These are phyloP conservation scores for Pipa parva DNA, from an alignment of 2,113 vertebrate genomes.

Conservation along the genomic window DNA sequence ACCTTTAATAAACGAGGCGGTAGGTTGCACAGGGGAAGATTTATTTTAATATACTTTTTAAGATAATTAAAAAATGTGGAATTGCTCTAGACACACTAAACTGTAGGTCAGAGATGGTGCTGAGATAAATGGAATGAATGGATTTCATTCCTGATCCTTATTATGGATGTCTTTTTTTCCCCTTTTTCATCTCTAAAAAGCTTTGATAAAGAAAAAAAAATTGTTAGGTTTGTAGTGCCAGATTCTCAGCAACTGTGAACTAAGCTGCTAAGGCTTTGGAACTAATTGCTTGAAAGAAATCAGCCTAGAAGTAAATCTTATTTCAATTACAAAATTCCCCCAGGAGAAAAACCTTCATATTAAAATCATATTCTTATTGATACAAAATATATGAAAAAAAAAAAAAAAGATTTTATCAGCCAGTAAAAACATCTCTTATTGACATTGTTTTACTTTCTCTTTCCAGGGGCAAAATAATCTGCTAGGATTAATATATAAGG, in stretches of 20 bases:
- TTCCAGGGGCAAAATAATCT: background rate
- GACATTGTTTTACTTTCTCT: constrained; percentile 5
- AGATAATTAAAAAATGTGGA: constrained; percentile 19
- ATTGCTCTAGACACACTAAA: constrained; percentile 6
- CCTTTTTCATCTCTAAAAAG: constrained; percentile 4
- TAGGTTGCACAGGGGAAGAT: constrained; percentile 2
- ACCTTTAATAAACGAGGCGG: background rate
- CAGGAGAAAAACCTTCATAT: constrained; percentile 23
- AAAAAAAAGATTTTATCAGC: constrained; percentile 34
- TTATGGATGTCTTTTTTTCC: constrained; percentile 18
- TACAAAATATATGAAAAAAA: constrained; percentile 39
- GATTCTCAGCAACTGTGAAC: constrained; percentile 38
- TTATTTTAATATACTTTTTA: constrained; percentile 25
- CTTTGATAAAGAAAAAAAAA: constrained; percentile 28
- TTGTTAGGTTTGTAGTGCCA: constrained; percentile 34
- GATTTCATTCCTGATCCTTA: background rate
- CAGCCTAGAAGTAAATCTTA: constrained; percentile 38
- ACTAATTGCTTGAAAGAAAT: constrained; percentile 41
- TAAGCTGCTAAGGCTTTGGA: constrained; percentile 27
- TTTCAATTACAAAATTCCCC: constrained; percentile 37
- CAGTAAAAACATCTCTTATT: constrained; percentile 27
- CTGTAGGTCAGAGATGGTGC: constrained; percentile 22
- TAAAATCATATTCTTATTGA: constrained; percentile 38
- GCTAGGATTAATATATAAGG: background rate
- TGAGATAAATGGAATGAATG: background rate